A percentile compares a stretch with the other conserved stretches of the same genome.
Evolutionary conservation across 2,113 vertebrate genomes (phyloP).

Genomic region (Oriolus oriolus): DNA sequence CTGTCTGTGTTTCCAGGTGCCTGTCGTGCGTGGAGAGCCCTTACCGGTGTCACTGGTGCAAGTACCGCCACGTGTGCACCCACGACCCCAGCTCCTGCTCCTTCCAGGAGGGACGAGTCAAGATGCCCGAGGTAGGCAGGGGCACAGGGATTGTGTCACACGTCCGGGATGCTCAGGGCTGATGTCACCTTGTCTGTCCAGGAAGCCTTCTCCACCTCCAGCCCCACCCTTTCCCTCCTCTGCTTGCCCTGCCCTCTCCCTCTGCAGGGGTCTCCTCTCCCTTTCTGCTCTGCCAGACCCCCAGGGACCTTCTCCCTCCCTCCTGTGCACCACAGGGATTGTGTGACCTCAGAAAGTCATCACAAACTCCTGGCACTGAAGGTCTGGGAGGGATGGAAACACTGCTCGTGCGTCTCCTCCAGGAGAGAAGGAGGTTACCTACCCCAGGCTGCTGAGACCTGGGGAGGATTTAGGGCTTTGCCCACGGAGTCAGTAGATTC

Average conservation of each 20-base stretch:
- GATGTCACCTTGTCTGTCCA: neutral
- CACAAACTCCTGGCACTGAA: neutral
- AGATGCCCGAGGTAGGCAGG: constrained; percentile 85
- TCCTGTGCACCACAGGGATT: neutral
- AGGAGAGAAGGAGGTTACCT: neutral
- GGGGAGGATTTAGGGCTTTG: neutral
- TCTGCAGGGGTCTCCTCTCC: neutral
- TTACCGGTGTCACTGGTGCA: constrained; percentile 97
- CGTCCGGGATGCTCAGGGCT: fast-evolving
- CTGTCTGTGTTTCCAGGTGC: constrained; percentile 73
- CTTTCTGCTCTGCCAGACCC: neutral
- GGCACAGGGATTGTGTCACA: fast-evolving
- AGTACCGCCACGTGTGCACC: constrained; percentile 95
- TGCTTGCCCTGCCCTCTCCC: neutral
- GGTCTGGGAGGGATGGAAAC: neutral
- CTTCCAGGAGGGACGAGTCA: constrained; percentile 95
- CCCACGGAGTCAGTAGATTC: neutral
- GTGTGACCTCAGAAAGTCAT: neutral
- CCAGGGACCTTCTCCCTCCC: neutral
- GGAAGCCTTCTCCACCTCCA: neutral
- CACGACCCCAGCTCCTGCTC: constrained; percentile 93
- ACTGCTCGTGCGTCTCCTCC: neutral
- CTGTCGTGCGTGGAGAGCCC: constrained; percentile 95
- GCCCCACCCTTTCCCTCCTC: neutral
- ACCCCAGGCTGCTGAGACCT: neutral